Base-by-base conservation (phyloP, 2,113 vertebrate genomes). In the Sigmodon hispidus region DNA sequence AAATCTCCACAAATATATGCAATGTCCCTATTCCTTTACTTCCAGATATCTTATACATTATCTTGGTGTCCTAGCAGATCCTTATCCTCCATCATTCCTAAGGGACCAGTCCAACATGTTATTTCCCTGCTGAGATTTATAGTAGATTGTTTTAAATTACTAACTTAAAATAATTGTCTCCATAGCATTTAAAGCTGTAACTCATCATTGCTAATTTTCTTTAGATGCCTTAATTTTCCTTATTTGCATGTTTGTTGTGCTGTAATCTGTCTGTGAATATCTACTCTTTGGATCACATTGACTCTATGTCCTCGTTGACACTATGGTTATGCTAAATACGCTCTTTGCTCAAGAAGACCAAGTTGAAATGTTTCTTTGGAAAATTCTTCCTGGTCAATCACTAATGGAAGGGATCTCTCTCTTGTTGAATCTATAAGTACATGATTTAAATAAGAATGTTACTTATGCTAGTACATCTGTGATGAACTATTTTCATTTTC, bases 81-180 rank as follows among this genome's bases (percentile, higher is more conserved):
- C 5, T 70, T 21, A 43, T 57, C 52, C 52, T 70, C 31, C 67
- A 7, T 84, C 57, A 89, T 87, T 95, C 16, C 21, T 40, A 75
- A 90, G 90, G 29, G 45, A 73, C 31, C 34, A 40, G 1, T 76
- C 31, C 48, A 29, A 70, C 29, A 63, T 48, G 45, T 43, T 63
- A 70, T 36, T 86, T 70, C 17, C 16, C 34, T 88, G 34, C 67
- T 96, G 70, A 80, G 65, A 93, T 29, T 85, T 94, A 94, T 4
- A 69, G 55, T 43, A 16, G 29, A 55, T 96, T 87, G 52, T 31
- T 94, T 67, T 7, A 77, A 67, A 67, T 34, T 43, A 67, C n/a
- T 90, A 77, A 77, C 40, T 87, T 94, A 12, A 40, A 72, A 40
- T 57, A 79, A 89, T 29, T 34, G 24, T 90, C 36, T 87, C 34